Evolutionary conservation across 2,888 invertebrate genomes (phyloP), one percentile per base, ranked within the genome.

Genomic region (Elegia similella): DNA sequence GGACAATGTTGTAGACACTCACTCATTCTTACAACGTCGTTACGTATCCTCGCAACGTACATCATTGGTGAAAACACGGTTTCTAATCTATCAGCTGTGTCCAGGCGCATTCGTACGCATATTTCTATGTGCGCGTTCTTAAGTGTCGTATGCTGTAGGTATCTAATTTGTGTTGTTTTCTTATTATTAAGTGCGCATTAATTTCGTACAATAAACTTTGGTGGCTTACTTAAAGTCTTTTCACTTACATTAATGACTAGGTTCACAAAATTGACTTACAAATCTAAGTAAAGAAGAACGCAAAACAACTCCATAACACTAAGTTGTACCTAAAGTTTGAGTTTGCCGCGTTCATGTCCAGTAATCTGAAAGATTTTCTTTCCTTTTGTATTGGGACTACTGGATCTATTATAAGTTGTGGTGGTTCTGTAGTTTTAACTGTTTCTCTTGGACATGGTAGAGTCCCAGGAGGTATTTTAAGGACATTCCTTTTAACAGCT

Each of bases 281-380:
- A 66, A 55, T 64, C 71, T 86, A 88, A 75, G 86, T 88, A 64
- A 87, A 84, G 72, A 84, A 84, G 75, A 87, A 89, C 60, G 75
- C 72, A 65, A 85, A 81, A 71, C 75, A 81, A 75, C 76, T 73
- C 78, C 80, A 86, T 78, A 84, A 71, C 60, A 80, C 62, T 54
- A 75, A 64, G 42, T 67, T 70, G 60, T 65, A 67, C 62, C 64
- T 69, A 50, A 63, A 62, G 38, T 74, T 57, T 52, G 62, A 68
- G 52, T 69, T 62, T 44, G 76, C 80, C 38, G 77, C 73, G 67
- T 80, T 88, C 60, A 77, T 76, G 64, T 84, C 89, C 53, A 84
- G 83, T 72, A 83, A 88, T 70, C 88, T 78, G 68, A 79, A 89
- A 13, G 84, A 88, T 72, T 90, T 90, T 89, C 90, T 91, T 75